Percentiles rank a stretch among this genome's conserved stretches.
Conservation (phyloP, 2,888 invertebrate genomes). For the Meloe dianella region DNA sequence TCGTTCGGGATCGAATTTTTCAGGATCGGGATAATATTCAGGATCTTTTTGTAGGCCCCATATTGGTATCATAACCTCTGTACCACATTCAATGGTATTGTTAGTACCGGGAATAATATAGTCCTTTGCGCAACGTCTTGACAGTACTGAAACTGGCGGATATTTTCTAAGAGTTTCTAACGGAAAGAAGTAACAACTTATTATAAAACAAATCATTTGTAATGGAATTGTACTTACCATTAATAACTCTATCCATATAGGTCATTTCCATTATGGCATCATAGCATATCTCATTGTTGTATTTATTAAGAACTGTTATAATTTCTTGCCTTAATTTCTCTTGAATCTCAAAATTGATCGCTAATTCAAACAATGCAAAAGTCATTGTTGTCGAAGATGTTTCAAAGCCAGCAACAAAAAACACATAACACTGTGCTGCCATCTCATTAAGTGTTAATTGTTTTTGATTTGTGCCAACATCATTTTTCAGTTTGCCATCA, state of each 20-base stretch:
- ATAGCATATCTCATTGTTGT: constrained; percentile 35
- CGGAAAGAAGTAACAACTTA: constrained; percentile 20
- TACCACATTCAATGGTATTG: constrained; percentile 49
- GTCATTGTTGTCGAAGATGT: constrained; percentile 39
- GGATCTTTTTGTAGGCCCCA: constrained; percentile 36
- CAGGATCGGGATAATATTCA: constrained; percentile 38
- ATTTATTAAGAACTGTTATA: constrained; percentile 28
- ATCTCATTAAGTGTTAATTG: constrained; percentile 39
- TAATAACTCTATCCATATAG: constrained; percentile 35
- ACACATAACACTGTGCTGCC: constrained; percentile 33
- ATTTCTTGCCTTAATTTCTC: constrained; percentile 35
- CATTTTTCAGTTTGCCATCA: background rate
- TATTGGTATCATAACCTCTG: constrained; percentile 47
- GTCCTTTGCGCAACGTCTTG: constrained; percentile 39
- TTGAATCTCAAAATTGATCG: constrained; percentile 34
- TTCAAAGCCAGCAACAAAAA: constrained; percentile 40
- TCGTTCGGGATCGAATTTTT: constrained; percentile 39
- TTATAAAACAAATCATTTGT: no score
- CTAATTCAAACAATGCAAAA: constrained; percentile 36
- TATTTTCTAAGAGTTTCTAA: constrained; percentile 55
- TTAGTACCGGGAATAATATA: constrained; percentile 49
- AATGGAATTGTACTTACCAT: constrained; percentile 25
- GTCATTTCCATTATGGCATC: constrained; percentile 36
- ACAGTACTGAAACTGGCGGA: constrained; percentile 46
- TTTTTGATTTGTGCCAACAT: background rate